Evolutionary conservation across 2,113 vertebrate species (phyloP).

Genomic region (Arizona elegans): DNA sequence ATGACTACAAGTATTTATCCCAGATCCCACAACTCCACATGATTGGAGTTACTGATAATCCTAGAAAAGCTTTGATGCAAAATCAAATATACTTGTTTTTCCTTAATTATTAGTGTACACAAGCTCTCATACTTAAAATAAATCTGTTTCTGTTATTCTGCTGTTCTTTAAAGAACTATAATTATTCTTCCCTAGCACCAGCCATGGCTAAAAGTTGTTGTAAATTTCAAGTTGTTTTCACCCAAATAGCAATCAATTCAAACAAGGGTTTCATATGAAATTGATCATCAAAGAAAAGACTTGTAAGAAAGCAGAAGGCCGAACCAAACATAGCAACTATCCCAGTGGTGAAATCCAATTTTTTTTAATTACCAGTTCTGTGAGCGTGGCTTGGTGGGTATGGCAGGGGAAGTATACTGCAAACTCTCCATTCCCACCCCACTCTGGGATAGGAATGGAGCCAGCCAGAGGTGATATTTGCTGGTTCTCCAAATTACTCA

Average conservation of each 20-base stretch:
- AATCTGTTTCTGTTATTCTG: background rate
- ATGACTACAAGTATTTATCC: slow-evolving; percentile 10
- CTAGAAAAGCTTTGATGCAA: background rate
- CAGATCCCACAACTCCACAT: background rate
- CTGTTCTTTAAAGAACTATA: too few species aligned
- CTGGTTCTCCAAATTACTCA: too few species aligned
- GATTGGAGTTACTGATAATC: background rate
- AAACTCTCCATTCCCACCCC: too few species aligned
- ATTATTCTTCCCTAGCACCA: background rate
- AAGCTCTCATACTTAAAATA: background rate
- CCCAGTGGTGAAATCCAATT: too few species aligned
- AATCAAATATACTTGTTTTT: background rate
- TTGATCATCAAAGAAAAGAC: background rate
- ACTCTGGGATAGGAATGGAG: too few species aligned
- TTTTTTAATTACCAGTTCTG: too few species aligned
- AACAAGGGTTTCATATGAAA: background rate
- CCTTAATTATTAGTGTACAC: background rate
- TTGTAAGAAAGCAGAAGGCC: background rate
- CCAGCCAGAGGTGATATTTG: too few species aligned
- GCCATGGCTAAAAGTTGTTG: background rate
- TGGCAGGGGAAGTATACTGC: too few species aligned
- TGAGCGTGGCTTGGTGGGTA: too few species aligned
- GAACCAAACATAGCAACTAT: background rate
- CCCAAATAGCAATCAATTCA: too few species aligned
- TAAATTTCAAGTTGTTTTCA: background rate